Evolutionary conservation across 2,797 vertebrate genomes (phyloP).

Genomic region (Danio choprae): DNA sequence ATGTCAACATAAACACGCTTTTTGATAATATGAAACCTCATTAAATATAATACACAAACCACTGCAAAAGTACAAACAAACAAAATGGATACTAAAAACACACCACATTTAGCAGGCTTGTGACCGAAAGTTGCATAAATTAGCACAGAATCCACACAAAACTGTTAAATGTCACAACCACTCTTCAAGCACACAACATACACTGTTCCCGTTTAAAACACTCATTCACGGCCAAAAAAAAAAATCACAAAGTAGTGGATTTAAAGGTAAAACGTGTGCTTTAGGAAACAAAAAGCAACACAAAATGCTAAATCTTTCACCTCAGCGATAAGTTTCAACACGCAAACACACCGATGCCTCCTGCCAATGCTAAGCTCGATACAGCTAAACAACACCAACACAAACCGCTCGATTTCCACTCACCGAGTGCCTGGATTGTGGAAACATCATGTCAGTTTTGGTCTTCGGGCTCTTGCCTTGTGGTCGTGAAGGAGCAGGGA

Average conservation of each 20-base stretch:
- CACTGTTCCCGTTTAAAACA: not conserved
- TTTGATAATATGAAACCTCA: too few relatives aligned
- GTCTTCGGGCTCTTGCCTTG: slow-evolving; percentile 35
- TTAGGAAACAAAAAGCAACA: not conserved
- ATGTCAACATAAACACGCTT: not conserved
- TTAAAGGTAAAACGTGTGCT: not conserved
- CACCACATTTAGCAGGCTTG: not conserved
- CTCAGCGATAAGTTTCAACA: slow-evolving; percentile 36
- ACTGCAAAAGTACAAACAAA: not conserved
- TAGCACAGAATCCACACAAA: not conserved
- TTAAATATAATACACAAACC: not conserved
- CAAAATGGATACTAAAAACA: not conserved
- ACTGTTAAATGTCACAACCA: not conserved
- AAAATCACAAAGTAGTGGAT: not conserved
- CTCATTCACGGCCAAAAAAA: not conserved
- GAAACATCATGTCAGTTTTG: slow-evolving; percentile 94
- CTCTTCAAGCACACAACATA: slow-evolving; percentile 14
- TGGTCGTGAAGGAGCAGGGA: slow-evolving; percentile 13
- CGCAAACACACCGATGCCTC: not conserved
- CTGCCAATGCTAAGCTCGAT: slow-evolving; percentile 43
- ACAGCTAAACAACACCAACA: slow-evolving; percentile 52
- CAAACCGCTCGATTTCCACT: slow-evolving; percentile 66
- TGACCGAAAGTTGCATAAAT: not conserved
- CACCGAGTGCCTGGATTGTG: slow-evolving; percentile 98
- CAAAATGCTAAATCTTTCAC: not conserved